phyloP scores from a whole-genome alignment of 2,888 invertebrate species.

The Autographa pulchrina region DNA sequence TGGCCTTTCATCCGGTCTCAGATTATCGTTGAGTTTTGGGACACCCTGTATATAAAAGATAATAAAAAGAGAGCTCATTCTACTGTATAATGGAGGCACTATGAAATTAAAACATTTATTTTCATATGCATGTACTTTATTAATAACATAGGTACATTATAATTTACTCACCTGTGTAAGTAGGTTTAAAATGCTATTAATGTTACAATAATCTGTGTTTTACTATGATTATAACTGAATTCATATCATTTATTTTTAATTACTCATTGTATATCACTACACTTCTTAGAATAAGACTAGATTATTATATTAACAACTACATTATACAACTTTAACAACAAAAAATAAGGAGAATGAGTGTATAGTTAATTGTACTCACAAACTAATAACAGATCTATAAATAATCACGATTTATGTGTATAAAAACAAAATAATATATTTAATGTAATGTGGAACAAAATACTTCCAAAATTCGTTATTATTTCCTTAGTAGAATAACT shows the following conservation, averaged over 20 bases:
- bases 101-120: constrained; percentile 49
- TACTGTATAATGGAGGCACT: not conserved
- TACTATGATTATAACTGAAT: constrained; percentile 42
- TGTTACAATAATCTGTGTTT: constrained; percentile 45
- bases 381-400: constrained; percentile 37
- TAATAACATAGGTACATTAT: constrained; percentile 46
- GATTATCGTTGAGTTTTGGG: too few species aligned
- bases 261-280: constrained; percentile 46
- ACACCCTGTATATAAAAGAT: not conserved
- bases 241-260: constrained; percentile 57
- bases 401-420: constrained; percentile 40
- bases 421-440: constrained; percentile 24
- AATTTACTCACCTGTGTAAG: constrained; percentile 60
- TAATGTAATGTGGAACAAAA: not conserved
- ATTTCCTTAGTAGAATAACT: not conserved
- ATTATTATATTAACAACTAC: constrained; percentile 47
- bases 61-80: not conserved
- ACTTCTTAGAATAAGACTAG: constrained; percentile 52
- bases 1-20: too few species aligned
- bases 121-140: constrained; percentile 50
- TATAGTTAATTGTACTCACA: constrained; percentile 8
- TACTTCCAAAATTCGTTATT: not conserved
- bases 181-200: constrained; percentile 53
- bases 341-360: constrained; percentile 38
- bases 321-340: constrained; percentile 31